A percentile compares a stretch with the other conserved stretches of the same genome.
Evolutionary conservation across 2,113 vertebrate species (phyloP).

Genomic region (Genyomyrus donnyi): DNA sequence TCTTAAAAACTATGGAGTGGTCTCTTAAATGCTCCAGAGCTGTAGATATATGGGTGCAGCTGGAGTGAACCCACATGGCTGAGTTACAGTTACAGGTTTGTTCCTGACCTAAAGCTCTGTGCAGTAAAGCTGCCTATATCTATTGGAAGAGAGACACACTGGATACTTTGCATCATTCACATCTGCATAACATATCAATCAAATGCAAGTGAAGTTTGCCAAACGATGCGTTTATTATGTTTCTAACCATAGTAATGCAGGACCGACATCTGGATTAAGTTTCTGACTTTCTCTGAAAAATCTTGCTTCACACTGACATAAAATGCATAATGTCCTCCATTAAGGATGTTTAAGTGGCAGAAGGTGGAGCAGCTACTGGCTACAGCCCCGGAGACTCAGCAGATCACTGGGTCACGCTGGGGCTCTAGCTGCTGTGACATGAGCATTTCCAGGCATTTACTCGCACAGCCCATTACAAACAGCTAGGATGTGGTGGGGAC

Average conservation of each 20-base stretch:
- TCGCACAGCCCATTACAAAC: not conserved
- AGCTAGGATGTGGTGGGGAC: not conserved
- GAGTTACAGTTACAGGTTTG: not conserved
- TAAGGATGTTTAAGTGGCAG: not conserved
- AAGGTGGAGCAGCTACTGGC: not conserved
- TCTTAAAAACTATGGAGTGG: not conserved
- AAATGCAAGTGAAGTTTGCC: not conserved
- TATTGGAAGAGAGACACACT: not conserved
- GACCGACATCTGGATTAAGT: not conserved
- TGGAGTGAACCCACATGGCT: not conserved
- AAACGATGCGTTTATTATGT: not conserved
- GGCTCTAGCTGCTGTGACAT: not conserved
- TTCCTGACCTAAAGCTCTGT: not conserved
- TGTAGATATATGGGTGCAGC: not conserved
- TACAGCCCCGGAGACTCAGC: not conserved
- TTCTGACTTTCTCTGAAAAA: not conserved
- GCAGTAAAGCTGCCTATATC: no score
- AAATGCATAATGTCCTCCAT: not conserved
- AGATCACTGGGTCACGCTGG: not conserved
- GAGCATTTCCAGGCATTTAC: not conserved
- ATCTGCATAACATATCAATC: not conserved
- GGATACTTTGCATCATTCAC: not conserved
- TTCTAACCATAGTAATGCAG: not conserved
- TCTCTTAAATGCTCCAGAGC: not conserved
- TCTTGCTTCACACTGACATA: no score